These are phyloP conservation scores for Sinodicranocentrus sp. DNA, from an alignment of 2,888 invertebrate genomes.

Conservation along the genomic window DNA sequence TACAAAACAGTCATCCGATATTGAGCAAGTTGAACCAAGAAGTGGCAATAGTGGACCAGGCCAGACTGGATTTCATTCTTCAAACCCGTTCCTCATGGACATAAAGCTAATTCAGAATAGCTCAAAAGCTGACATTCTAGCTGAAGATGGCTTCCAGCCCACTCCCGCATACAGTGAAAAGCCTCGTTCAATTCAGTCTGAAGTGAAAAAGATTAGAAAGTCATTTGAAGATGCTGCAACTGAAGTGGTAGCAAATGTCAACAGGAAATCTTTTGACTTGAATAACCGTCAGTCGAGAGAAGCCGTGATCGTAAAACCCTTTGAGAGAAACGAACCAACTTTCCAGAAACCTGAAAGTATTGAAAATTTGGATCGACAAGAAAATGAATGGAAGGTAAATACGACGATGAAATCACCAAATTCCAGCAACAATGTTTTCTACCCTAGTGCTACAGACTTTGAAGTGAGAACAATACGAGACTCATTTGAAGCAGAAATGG, in stretches of 20 bases:
- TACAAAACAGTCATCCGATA: neutral
- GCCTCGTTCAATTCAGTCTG: neutral
- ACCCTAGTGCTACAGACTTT: neutral
- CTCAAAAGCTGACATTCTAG: no score
- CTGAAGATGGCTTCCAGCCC: no score
- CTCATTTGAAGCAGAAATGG: neutral
- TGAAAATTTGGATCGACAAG: slow-evolving; percentile 3
- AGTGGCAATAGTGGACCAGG: neutral
- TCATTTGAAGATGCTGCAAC: slow-evolving; percentile 4
- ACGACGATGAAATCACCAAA: neutral
- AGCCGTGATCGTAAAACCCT: neutral
- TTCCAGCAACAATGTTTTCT: neutral
- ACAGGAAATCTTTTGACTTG: slow-evolving; percentile 17
- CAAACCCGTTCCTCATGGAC: slow-evolving; percentile 11
- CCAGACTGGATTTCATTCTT: neutral
- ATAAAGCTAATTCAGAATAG: neutral
- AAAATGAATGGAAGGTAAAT: slow-evolving; percentile 36
- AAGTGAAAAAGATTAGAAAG: slow-evolving; percentile 12
- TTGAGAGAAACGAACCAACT: neutral
- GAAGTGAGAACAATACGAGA: neutral
- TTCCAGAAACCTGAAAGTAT: neutral
- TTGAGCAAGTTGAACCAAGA: neutral
- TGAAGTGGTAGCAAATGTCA: slow-evolving; percentile 34
- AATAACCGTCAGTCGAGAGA: slow-evolving; percentile 5
- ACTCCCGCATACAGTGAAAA: no score